These are phyloP conservation scores for Trematomus loennbergii DNA, from an alignment of 2,113 vertebrate species.

Conservation along the genomic window DNA sequence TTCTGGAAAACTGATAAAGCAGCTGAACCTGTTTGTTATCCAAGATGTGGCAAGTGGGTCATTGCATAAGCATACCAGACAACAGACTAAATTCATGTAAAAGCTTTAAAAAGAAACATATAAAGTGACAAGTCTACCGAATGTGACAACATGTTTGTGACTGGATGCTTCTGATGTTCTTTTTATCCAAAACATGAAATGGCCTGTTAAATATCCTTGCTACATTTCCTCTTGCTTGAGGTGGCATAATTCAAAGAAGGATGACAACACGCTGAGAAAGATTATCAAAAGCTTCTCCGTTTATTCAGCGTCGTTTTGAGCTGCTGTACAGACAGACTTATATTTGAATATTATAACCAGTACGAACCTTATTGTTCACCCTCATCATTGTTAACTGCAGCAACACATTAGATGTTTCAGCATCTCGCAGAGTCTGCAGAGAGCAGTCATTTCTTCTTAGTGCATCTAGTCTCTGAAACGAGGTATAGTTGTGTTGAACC, in stretches of 20 bases:
- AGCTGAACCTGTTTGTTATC: conserved; percentile 51
- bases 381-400: conserved; percentile 20
- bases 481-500: conserved; percentile 6
- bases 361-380: conserved; percentile 20
- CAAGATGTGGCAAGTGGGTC: conserved; percentile 53
- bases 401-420: conserved; percentile 16
- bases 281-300: conserved; percentile 55
- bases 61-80: conserved; percentile 44
- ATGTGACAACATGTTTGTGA: conserved; percentile 57
- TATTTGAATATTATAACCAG: conserved; percentile 31
- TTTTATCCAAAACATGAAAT: conserved; percentile 37
- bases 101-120: conserved; percentile 42
- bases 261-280: conserved; percentile 53
- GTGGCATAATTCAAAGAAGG: conserved; percentile 37
- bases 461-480: conserved; percentile 16
- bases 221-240: conserved; percentile 11
- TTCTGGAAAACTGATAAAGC: conserved; percentile 48
- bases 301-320: conserved; percentile 5
- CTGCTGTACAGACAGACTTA: conserved; percentile 4
- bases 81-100: conserved; percentile 59
- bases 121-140: conserved; percentile 47
- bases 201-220: conserved; percentile 37
- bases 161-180: conserved; percentile 40
- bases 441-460: conserved; percentile 30
- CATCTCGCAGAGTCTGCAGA: conserved; percentile 9